Conservation (phyloP, 2,888 invertebrate genomes). For the Erannis defoliaria region DNA sequence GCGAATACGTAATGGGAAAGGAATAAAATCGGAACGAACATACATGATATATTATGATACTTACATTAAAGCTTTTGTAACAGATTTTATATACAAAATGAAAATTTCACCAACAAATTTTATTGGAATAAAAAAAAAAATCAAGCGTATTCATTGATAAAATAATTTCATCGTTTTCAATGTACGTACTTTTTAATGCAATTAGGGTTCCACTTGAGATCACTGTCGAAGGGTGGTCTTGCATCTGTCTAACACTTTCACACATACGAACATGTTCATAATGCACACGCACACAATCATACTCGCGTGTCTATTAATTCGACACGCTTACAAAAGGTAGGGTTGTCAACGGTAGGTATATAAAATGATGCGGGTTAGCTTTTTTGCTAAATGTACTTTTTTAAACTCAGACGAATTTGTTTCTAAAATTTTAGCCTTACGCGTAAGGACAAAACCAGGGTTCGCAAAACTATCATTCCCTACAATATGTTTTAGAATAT, state of each 20-base stretch:
- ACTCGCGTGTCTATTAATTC: slow-evolving; percentile 31
- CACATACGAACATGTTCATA: slow-evolving; percentile 14
- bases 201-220: slow-evolving; percentile 57
- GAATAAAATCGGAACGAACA: no score
- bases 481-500: no score
- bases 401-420: not conserved
- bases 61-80: no score
- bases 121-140: slow-evolving; percentile 10
- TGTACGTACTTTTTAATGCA: slow-evolving; percentile 49
- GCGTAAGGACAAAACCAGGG: not conserved
- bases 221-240: slow-evolving; percentile 47
- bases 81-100: not conserved
- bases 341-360: slow-evolving; percentile 17
- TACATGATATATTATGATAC: no score
- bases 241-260: slow-evolving; percentile 59
- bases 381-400: not conserved
- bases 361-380: not conserved
- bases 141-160: slow-evolving; percentile 6
- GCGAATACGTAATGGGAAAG: not conserved
- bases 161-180: slow-evolving; percentile 5
- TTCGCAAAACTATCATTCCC: not conserved
- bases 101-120: not conserved
- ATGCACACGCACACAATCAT: slow-evolving; percentile 10
- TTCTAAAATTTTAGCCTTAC: not conserved
- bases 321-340: slow-evolving; percentile 30